A percentile compares a stretch with the other conserved stretches of the same genome.
Evolutionary conservation across 2,113 vertebrate genomes (phyloP).

Genomic region (Chitala chitala): DNA sequence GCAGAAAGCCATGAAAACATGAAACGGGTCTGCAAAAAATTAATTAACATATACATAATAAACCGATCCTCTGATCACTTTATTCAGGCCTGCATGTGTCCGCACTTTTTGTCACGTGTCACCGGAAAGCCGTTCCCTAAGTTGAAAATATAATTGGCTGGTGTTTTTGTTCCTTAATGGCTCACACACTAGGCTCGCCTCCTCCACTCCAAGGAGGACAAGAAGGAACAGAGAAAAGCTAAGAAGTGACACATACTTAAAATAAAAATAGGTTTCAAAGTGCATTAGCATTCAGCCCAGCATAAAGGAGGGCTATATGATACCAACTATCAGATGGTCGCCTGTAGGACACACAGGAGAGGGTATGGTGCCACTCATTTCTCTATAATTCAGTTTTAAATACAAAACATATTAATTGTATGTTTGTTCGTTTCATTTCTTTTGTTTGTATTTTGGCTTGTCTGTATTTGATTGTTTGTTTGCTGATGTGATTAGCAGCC

Average conservation of each 20-base stretch:
- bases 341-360: not conserved
- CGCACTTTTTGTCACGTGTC: not conserved
- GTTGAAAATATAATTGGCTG: conserved; percentile 10
- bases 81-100: not conserved
- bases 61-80: not conserved
- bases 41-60: not conserved
- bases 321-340: conserved; percentile 9
- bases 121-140: not conserved
- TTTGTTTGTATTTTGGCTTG: no score
- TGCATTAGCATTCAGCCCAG: conserved; percentile 5
- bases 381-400: not conserved
- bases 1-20: no score
- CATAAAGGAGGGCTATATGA: not conserved
- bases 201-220: not conserved
- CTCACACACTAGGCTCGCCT: not conserved
- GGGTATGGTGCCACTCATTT: not conserved
- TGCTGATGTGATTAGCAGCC: not conserved
- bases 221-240: not conserved
- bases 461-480: conserved; percentile 5
- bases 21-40: no score
- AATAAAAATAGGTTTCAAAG: not conserved
- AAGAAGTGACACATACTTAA: not conserved
- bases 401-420: conserved; percentile 2
- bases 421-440: no score
- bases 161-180: not conserved